These are phyloP conservation scores for Palythoa heliodiscus DNA, from an alignment of 92 coral and sea anemone species.

Conservation along the genomic window DNA sequence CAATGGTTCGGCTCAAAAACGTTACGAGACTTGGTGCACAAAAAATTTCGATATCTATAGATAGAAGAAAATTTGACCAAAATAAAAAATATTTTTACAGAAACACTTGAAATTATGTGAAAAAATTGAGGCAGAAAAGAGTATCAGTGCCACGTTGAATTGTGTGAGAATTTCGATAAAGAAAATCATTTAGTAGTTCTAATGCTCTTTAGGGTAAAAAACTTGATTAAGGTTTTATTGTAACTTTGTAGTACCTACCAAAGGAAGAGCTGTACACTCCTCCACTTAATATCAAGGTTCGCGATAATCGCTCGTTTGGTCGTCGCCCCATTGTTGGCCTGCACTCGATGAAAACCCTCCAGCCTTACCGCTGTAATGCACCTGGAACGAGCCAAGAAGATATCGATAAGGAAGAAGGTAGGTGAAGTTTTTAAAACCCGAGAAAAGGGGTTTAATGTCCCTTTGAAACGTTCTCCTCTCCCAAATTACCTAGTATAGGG, in stretches of 20 bases:
- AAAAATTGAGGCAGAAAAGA: no score
- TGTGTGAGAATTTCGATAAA: no score
- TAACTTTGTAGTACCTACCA: constrained; percentile 69
- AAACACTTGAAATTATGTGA: no score
- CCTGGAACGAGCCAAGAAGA: constrained; percentile 60
- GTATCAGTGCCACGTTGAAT: no score
- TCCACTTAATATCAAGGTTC: constrained; percentile 92
- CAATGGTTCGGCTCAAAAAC: no score
- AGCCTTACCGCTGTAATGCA: constrained; percentile 68
- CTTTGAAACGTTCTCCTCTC: no score
- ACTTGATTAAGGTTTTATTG: not conserved
- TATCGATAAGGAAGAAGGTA: constrained; percentile 59
- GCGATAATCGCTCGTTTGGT: constrained; percentile 97
- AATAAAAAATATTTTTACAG: not conserved
- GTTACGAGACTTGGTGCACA: no score
- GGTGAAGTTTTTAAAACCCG: not conserved
- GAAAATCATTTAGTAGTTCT: not conserved
- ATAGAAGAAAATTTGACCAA: no score
- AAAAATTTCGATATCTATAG: no score
- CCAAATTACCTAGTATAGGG: no score
- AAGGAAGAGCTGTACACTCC: constrained; percentile 93
- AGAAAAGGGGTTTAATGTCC: not conserved
- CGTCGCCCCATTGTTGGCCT: constrained; percentile 96
- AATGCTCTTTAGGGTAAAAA: not conserved
- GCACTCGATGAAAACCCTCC: constrained; percentile 73